Evolutionary conservation across 2,888 invertebrate genomes (phyloP), one percentile per base, ranked within the genome.

Genomic region (Cheilosia scutellata): DNA sequence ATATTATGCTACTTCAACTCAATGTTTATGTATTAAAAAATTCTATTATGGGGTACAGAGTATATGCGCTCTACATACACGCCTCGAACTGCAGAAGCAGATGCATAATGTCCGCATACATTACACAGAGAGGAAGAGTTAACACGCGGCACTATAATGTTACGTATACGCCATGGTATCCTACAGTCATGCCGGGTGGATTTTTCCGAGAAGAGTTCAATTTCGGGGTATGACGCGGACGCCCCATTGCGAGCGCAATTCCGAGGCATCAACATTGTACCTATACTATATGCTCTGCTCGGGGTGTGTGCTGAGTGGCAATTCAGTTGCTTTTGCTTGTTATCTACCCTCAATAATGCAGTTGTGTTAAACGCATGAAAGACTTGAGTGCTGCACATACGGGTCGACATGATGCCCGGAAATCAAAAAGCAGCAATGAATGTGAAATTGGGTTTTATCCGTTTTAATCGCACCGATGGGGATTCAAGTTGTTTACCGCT

Each of bases 11-110:
- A 84, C 83, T 84, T 70, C 83, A 84, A 79, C 83, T 75, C 83
- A 83, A 74, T 84, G 79, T 84, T 84, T 83, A 79, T 84, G 79
- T 84, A 84, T 84, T 79, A 82, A 79, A 84, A 84, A 84, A 84
- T 65, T 84, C 83, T 79, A 83, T 79, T 83, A 79, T 65, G 20
- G 75, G 42, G 74, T 49, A 65, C n/a, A 53, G 44, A 51, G 74
- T 55, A 31, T 55, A 37, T 55, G 63, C 11, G 63, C 47, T 31
- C 6, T 31, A 6, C 6, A 7, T 31, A 6, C 53, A 58, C 62
- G 57, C 55, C 72, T 60, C 44, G 57, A 44, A 77, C 40, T 49
- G 78, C 63, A 75, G 51, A 60, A 75, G 55, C 70, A 75, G 51
- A 60, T 79, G 55, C 70, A 84, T 71, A 75, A 75, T 75, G 70